Conservation (phyloP, 2,888 invertebrate species). For the Anorthoa munda region DNA sequence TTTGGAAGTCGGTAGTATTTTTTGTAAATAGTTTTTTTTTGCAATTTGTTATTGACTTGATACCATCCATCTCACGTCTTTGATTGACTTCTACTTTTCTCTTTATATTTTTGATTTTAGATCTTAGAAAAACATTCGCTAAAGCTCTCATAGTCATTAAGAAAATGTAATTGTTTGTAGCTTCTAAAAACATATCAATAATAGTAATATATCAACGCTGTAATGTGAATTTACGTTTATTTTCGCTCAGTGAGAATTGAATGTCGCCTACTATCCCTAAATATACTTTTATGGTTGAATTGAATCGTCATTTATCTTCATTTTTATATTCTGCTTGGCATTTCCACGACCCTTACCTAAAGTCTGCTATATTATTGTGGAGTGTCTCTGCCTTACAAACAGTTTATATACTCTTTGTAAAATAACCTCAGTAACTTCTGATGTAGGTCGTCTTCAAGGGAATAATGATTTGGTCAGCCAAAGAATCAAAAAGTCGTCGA, state of each 20-base stretch:
- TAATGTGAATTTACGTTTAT: constrained; percentile 49
- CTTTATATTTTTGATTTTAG: not conserved
- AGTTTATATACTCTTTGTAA: constrained; percentile 15
- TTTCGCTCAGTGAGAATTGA: constrained; percentile 51
- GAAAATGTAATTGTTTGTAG: constrained; percentile 2
- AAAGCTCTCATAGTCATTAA: constrained; percentile 6
- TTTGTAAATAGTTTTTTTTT: too few relatives aligned
- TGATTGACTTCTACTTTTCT: not conserved
- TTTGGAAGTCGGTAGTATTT: too few relatives aligned
- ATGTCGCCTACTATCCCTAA: constrained; percentile 51
- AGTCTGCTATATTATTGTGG: constrained; percentile 31
- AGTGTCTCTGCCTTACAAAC: constrained; percentile 20
- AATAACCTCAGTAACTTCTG: not conserved
- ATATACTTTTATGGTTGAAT: constrained; percentile 59
- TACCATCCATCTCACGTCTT: not conserved
- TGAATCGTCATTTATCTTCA: constrained; percentile 60
- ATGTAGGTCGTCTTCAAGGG: too few relatives aligned
- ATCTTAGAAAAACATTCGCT: not conserved
- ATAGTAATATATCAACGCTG: not conserved
- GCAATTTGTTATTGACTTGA: not conserved
- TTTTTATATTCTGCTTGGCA: constrained; percentile 52
- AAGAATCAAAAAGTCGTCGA: too few relatives aligned
- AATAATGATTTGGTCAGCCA: too few relatives aligned
- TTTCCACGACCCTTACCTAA: constrained; percentile 48
- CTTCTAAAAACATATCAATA: too few relatives aligned